Evolutionary conservation across 1,140 invertebrate genomes (phyloP).

Genomic region (Drosophila serrata): DNA sequence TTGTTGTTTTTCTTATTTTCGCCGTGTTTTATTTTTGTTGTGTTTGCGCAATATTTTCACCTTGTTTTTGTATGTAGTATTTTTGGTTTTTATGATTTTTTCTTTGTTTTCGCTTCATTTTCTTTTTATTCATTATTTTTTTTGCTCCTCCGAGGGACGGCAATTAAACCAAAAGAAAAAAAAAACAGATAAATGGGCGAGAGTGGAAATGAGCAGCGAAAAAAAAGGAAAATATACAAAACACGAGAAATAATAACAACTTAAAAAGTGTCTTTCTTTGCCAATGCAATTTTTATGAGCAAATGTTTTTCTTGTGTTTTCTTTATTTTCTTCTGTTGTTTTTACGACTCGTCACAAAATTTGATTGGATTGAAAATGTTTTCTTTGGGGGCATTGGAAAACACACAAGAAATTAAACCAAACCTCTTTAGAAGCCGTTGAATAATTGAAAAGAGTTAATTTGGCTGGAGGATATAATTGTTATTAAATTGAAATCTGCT

Average conservation of each 20-base stretch:
- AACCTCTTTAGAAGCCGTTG: not conserved
- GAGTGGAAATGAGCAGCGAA: conserved; percentile 42
- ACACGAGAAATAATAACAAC: conserved; percentile 32
- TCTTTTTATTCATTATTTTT: conserved; percentile 41
- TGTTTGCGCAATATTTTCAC: conserved; percentile 62
- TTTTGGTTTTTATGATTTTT: conserved; percentile 49
- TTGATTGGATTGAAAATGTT: conserved; percentile 14
- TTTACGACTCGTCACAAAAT: conserved; percentile 11
- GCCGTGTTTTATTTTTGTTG: conserved; percentile 37
- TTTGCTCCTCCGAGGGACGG: conserved; percentile 39
- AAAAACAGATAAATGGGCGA: conserved; percentile 33
- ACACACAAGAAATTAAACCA: conserved; percentile 24
- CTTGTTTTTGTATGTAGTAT: conserved; percentile 53
- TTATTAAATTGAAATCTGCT: not conserved
- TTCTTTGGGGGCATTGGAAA: conserved; percentile 14
- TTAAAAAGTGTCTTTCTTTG: conserved; percentile 38
- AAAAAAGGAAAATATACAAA: conserved; percentile 28
- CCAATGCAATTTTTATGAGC: conserved; percentile 32
- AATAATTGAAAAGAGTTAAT: conserved; percentile 3
- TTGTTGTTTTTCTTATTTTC: conserved; percentile 15
- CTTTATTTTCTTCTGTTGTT: conserved; percentile 11
- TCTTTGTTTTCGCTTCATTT: conserved; percentile 45
- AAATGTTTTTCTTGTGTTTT: conserved; percentile 42
- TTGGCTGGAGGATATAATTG: not conserved
- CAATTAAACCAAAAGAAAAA: conserved; percentile 57